Evolutionary conservation across 2,888 invertebrate species (phyloP).

Genomic region (Kuschelorhynchus macadamiae): DNA sequence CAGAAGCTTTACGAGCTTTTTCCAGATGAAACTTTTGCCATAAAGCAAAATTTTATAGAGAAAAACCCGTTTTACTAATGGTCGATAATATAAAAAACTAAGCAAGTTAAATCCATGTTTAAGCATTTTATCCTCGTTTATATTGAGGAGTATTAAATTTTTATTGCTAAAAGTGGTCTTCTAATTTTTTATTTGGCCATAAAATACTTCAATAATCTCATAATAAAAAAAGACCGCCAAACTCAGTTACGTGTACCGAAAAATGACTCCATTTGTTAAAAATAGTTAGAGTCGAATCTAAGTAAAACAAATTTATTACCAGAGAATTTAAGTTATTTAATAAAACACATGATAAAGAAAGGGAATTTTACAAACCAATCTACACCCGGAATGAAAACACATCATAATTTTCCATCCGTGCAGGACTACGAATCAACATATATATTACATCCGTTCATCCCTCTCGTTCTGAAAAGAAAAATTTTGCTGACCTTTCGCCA

Average conservation of each 20-base stretch:
- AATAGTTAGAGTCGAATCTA: constrained; percentile 40
- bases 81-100: not conserved
- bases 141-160: constrained; percentile 3
- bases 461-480: too few species aligned
- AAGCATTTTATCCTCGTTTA: constrained; percentile 12
- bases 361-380: too few species aligned
- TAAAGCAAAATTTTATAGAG: too few species aligned
- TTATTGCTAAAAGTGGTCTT: constrained; percentile 8
- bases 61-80: not conserved
- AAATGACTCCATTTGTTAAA: constrained; percentile 25
- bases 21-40: too few species aligned
- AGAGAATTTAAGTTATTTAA: not conserved
- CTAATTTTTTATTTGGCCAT: constrained; percentile 37
- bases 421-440: too few species aligned
- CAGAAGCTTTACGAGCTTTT: too few species aligned
- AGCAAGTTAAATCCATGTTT: not conserved
- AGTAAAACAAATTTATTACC: constrained; percentile 36
- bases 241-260: constrained; percentile 31
- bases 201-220: constrained; percentile 31
- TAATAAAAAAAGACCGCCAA: constrained; percentile 30
- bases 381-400: too few species aligned
- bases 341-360: too few species aligned
- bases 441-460: too few species aligned
- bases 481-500: too few species aligned
- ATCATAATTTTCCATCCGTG: too few species aligned